Evolutionary conservation across 2,797 vertebrate genomes (phyloP).

Genomic region (Capromys pilorides): DNA sequence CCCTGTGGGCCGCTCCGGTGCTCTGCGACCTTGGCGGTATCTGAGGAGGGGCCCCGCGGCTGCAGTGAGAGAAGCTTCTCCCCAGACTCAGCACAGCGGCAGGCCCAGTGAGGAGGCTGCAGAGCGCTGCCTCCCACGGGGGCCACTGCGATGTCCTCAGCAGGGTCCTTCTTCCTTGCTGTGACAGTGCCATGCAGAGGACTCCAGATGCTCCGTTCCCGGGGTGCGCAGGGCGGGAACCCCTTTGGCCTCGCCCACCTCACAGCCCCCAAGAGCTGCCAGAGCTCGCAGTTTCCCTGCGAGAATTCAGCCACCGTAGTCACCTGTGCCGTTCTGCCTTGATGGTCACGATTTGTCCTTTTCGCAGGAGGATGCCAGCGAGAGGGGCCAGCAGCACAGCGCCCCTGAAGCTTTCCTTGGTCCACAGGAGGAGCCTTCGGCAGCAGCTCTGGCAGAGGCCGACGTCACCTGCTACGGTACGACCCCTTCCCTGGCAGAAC

Average conservation of each 20-base stretch:
- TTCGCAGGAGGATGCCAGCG: conserved; percentile 85
- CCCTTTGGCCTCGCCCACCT: background rate
- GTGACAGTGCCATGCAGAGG: background rate
- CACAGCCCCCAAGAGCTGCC: background rate
- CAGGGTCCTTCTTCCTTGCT: background rate
- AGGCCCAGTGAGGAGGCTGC: background rate
- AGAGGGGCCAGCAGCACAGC: conserved; percentile 84
- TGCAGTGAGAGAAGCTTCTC: background rate
- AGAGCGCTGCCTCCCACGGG: background rate
- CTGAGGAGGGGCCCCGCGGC: too few species aligned
- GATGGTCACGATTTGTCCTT: conserved; percentile 51
- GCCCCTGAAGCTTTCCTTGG: conserved; percentile 77
- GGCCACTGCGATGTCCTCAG: too few species aligned
- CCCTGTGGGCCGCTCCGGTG: too few species aligned
- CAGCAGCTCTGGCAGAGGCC: conserved; percentile 84
- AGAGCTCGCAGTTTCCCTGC: background rate
- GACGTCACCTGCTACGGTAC: conserved; percentile 86
- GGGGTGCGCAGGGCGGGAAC: background rate
- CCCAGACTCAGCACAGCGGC: too few species aligned
- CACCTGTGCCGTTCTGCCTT: background rate
- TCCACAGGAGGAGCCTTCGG: conserved; percentile 82
- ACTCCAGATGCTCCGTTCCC: background rate
- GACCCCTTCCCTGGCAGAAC: conserved; percentile 21
- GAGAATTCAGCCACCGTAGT: background rate
- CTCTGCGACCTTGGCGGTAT: background rate